A percentile compares a stretch with the other conserved stretches of the same genome.
Evolutionary conservation across 2,797 vertebrate genomes (phyloP).

Genomic region (Oreonectes daqikongensis): DNA sequence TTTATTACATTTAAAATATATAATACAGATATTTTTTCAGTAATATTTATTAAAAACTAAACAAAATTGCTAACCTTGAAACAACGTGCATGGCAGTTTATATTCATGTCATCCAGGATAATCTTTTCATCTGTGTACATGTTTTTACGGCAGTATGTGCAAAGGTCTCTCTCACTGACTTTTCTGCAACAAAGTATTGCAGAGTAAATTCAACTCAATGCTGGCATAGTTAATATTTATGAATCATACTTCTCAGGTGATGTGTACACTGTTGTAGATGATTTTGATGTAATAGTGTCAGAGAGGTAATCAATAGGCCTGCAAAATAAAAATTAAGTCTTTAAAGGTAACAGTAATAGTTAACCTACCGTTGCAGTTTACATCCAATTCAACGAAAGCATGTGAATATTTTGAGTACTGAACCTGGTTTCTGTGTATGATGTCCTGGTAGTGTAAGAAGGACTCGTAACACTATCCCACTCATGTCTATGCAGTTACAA

Average conservation of each 20-base stretch:
- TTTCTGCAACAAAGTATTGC: slow-evolving; percentile 70
- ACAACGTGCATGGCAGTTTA: slow-evolving; percentile 92
- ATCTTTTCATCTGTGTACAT: slow-evolving; percentile 89
- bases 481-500: slow-evolving; percentile 40
- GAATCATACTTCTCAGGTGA: slow-evolving; percentile 81
- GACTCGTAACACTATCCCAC: slow-evolving; percentile 15
- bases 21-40: too few species aligned
- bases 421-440: slow-evolving; percentile 52
- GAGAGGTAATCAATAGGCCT: slow-evolving; percentile 64
- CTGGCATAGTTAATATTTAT: neutral
- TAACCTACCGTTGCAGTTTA: neutral
- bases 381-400: neutral
- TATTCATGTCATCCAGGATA: slow-evolving; percentile 90
- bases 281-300: slow-evolving; percentile 71
- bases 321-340: slow-evolving; percentile 3
- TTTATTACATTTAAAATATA: too few species aligned
- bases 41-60: neutral
- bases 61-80: slow-evolving; percentile 98
- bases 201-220: slow-evolving; percentile 24
- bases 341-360: neutral
- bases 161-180: slow-evolving; percentile 88
- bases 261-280: slow-evolving; percentile 80
- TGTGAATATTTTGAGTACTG: neutral
- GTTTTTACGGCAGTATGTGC: slow-evolving; percentile 87
- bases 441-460: slow-evolving; percentile 46